phyloP scores from a whole-genome alignment of 2,888 invertebrate genomes.

The Leucozona laternaria region DNA sequence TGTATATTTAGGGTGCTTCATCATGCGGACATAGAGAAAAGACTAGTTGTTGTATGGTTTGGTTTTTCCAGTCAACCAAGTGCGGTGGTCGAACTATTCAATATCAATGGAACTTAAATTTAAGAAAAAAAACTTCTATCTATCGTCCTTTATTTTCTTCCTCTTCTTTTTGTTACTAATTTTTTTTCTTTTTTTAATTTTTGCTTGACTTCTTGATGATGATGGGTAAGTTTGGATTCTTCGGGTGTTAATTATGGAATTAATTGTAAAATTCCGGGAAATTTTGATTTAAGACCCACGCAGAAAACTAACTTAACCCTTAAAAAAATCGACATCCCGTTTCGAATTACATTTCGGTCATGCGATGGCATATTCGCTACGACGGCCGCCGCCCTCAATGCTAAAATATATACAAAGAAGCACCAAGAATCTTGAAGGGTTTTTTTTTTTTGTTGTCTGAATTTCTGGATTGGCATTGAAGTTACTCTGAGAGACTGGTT shows the following conservation, averaged over 20 bases:
- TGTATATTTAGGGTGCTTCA: constrained; percentile 40
- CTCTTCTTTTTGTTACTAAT: not conserved
- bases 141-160: constrained; percentile 23
- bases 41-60: constrained; percentile 3
- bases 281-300: constrained; percentile 53
- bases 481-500: constrained; percentile 10
- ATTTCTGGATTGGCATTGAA: constrained; percentile 24
- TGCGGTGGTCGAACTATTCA: constrained; percentile 39
- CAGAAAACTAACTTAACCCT: constrained; percentile 54
- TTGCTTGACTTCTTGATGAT: not conserved
- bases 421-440: not conserved
- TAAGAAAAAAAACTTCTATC: not conserved
- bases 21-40: constrained; percentile 51
- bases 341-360: constrained; percentile 70
- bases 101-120: constrained; percentile 15
- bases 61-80: constrained; percentile 31
- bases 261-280: constrained; percentile 72
- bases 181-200: not conserved
- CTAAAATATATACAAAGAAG: not conserved
- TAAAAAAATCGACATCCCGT: constrained; percentile 72
- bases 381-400: too few relatives aligned
- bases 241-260: constrained; percentile 64
- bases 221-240: constrained; percentile 21
- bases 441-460: constrained; percentile 18
- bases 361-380: constrained; percentile 62